Base-by-base conservation (phyloP, 1,140 invertebrate genomes). In the Drosophila malerkotliana region DNA sequence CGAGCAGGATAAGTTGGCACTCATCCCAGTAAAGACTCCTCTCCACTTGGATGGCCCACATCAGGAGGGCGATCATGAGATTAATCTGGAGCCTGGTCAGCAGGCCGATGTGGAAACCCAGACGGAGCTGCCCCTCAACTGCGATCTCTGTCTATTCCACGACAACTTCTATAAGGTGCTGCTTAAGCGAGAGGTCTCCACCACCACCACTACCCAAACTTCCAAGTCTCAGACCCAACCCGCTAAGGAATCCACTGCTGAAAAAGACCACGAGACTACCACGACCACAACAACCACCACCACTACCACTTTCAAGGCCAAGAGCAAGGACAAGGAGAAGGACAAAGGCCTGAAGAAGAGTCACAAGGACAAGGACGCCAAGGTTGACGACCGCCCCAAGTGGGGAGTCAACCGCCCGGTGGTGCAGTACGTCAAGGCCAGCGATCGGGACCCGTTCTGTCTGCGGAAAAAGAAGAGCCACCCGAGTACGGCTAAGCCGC, bases 401-500 rank as follows among this genome's bases (percentile, higher is more conserved):
- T 94, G 94, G 94, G 94, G 94, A 8, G 94, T 93, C 3, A 94
- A 94, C 79, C 93, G 94, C 21, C 94, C 94, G 12, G 93, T 94
- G 9, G 95, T 94, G 4, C 93, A 94, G 55, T 96, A 95, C 72
- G 91, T 95, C 12, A 95, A 95, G 58, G 95, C 95, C 81, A 95
- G 95, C 69, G 95, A 95, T 78, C 94, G 95, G 66, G 95, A 96
- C 92, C 94, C 94, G 0, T 93, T 95, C 68, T 95, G 87, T 15
- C 64, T 92, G 60, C 77, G 91, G 26, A 92, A 92, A 26, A 90
- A 90, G 63, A 91, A 91, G 54, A 81, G 80, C 48, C 82, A 91
- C 9, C 69, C 57, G 4, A 57, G 62, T 6, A 79, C 69, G 5
- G 53, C 53, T 6, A 73, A 73, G 6, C 78, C 90, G 4, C 69